Evolutionary conservation across 2,113 vertebrate species (phyloP).

Genomic region (Otis tarda): DNA sequence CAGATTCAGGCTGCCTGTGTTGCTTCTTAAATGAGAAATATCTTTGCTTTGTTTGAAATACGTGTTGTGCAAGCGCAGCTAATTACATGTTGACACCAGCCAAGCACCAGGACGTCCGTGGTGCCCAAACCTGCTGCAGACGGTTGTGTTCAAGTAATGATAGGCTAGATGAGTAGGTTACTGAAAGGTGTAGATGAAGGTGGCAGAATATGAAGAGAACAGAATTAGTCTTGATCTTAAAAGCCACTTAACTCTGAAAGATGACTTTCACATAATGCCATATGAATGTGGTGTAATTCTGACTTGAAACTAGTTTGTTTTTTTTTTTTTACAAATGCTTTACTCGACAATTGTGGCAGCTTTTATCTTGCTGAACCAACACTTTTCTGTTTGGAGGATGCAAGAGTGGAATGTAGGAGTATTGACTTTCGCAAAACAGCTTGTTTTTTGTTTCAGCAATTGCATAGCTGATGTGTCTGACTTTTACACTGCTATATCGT

Average conservation of each 20-base stretch:
- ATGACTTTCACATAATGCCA: not conserved
- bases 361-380: constrained; percentile 39
- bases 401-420: constrained; percentile 30
- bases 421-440: constrained; percentile 27
- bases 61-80: not conserved
- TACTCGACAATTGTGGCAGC: not conserved
- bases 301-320: not conserved
- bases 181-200: not conserved
- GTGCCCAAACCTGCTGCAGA: not conserved
- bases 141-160: not conserved
- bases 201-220: not conserved
- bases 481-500: not conserved
- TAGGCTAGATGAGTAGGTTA: not conserved
- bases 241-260: not conserved
- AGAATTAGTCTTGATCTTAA: not conserved
- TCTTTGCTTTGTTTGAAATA: constrained; percentile 7
- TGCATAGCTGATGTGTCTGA: not conserved
- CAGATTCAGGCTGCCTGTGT: not conserved
- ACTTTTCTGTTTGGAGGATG: constrained; percentile 51
- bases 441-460: constrained; percentile 10
- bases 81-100: not conserved
- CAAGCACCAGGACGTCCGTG: not conserved
- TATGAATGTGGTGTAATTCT: not conserved
- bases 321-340: not conserved
- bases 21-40: not conserved